These are phyloP conservation scores for Rhingia rostrata DNA, from an alignment of 2,888 invertebrate species.

Conservation along the genomic window DNA sequence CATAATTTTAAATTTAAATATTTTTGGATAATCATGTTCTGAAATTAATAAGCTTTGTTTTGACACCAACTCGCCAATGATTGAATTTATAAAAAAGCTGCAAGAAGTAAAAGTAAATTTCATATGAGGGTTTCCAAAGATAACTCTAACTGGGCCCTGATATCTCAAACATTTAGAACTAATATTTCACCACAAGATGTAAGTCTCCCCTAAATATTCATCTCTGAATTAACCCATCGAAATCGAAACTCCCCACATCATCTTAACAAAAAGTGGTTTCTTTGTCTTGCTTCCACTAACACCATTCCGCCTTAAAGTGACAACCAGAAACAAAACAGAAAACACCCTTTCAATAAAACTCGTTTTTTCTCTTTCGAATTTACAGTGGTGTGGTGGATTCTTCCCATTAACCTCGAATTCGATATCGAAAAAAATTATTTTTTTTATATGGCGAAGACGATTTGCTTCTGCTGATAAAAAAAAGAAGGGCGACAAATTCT, in stretches of 20 bases:
- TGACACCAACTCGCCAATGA: too few species aligned
- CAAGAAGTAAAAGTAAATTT: too few species aligned
- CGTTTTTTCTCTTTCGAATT: slow-evolving; percentile 12
- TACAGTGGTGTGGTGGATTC: slow-evolving; percentile 8
- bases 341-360: not conserved
- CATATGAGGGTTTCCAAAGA: too few species aligned
- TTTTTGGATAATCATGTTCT: too few species aligned
- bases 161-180: too few species aligned
- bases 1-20: too few species aligned
- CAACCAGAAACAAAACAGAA: slow-evolving; percentile 12
- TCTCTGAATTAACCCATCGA: not conserved
- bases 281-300: slow-evolving; percentile 33
- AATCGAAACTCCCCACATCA: slow-evolving; percentile 7
- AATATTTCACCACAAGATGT: too few species aligned
- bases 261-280: not conserved
- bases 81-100: too few species aligned
- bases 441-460: slow-evolving; percentile 50
- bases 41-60: too few species aligned
- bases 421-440: slow-evolving; percentile 54
- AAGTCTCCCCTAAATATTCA: not conserved
- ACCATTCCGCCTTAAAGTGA: not conserved
- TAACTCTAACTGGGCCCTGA: too few species aligned
- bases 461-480: slow-evolving; percentile 68
- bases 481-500: slow-evolving; percentile 67
- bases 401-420: slow-evolving; percentile 32